phyloP scores from a whole-genome alignment of 2,797 vertebrate genomes.

The Octomys mimax region DNA sequence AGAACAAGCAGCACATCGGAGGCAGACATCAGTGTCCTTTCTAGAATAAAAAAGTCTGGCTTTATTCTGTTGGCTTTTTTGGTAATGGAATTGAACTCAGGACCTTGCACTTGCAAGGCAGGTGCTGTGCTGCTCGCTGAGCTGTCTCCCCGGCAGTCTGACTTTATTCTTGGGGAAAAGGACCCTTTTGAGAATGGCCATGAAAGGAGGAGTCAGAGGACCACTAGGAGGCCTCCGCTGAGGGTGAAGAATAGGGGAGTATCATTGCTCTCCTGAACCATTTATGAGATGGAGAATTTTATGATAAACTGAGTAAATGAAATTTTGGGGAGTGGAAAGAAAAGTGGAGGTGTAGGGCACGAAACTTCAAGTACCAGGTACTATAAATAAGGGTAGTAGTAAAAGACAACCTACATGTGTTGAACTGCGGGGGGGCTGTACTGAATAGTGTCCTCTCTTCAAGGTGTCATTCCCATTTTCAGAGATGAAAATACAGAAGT shows the following conservation, averaged over 20 bases:
- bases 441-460: background rate
- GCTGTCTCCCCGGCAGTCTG: background rate
- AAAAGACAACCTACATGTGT: background rate
- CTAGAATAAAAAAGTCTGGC: background rate
- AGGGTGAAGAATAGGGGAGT: background rate
- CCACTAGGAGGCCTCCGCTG: background rate
- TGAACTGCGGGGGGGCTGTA: background rate
- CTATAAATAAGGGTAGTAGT: background rate
- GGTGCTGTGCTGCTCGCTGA: too few species aligned
- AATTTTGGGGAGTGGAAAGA: background rate
- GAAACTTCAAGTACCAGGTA: background rate
- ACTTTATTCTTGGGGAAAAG: conserved; percentile 19
- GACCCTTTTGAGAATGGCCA: conserved; percentile 24
- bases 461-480: background rate
- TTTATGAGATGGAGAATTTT: background rate
- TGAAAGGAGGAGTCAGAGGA: background rate
- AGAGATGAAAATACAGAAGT: conserved; percentile 30
- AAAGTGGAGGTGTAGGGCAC: background rate
- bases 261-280: background rate
- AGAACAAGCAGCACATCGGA: background rate
- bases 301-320: background rate
- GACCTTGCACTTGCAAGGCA: too few species aligned
- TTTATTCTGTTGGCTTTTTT: background rate
- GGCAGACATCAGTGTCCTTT: background rate
- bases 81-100: too few species aligned